These are phyloP conservation scores for Drosophila sechellia DNA, from an alignment of 1,140 invertebrate species.

Conservation along the genomic window DNA sequence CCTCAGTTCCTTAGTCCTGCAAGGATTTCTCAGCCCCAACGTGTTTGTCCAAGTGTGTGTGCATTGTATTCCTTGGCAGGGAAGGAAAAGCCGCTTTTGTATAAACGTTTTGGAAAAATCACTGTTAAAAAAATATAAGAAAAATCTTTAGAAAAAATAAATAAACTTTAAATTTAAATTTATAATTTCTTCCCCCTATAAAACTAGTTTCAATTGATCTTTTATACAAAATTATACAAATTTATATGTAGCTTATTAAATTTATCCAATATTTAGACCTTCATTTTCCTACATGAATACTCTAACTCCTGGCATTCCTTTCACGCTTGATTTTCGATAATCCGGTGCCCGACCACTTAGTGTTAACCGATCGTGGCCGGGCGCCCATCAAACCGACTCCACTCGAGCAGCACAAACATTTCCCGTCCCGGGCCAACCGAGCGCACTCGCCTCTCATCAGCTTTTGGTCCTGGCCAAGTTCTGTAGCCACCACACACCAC, in stretches of 20 bases:
- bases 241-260: too few relatives aligned
- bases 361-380: conserved; percentile 43
- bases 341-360: conserved; percentile 14
- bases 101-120: conserved; percentile 46
- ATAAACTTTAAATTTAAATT: not conserved
- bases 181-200: too few relatives aligned
- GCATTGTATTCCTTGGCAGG: conserved; percentile 34
- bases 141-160: not conserved
- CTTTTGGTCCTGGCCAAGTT: conserved; percentile 46
- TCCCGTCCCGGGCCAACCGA: conserved; percentile 19
- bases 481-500: conserved; percentile 18
- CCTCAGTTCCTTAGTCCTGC: conserved; percentile 18
- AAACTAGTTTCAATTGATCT: not conserved
- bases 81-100: conserved; percentile 47
- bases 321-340: not conserved
- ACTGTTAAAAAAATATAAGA: conserved; percentile 3
- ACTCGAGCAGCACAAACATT: conserved; percentile 15
- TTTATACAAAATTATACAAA: not conserved
- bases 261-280: too few relatives aligned
- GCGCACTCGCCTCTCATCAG: conserved; percentile 31
- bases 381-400: conserved; percentile 21
- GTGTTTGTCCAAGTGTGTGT: conserved; percentile 35
- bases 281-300: not conserved
- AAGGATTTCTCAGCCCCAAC: conserved; percentile 12
- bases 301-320: too few relatives aligned